Evolutionary conservation across 53 echinoderm and acorn worm species (phyloP).

Genomic region (Paracentrotus lividus): DNA sequence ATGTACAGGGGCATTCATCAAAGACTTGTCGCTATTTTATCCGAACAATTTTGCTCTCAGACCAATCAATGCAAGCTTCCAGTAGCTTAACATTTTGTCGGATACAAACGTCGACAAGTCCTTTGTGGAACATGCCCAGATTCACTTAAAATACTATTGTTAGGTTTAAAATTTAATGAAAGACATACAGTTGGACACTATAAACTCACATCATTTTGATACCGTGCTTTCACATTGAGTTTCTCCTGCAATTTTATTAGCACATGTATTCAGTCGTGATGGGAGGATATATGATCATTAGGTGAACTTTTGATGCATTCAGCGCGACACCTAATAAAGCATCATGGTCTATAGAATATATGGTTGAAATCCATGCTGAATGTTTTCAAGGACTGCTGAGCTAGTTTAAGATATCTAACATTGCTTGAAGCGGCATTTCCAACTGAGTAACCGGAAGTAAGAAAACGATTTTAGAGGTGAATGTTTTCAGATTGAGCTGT

Average conservation of each 20-base stretch:
- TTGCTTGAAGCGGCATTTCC: conserved; percentile 36
- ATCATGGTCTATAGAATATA: not conserved
- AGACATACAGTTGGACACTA: too few species aligned
- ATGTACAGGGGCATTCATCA: too few species aligned
- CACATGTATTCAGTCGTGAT: not conserved
- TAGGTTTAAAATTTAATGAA: too few species aligned
- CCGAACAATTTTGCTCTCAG: too few species aligned
- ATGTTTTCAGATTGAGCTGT: conserved; percentile 4
- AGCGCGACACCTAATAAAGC: conserved; percentile 16
- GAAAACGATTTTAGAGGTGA: not conserved
- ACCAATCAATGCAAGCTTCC: too few species aligned
- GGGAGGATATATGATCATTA: not conserved
- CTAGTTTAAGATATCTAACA: not conserved
- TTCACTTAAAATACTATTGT: too few species aligned
- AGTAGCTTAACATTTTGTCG: too few species aligned
- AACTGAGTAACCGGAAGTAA: not conserved
- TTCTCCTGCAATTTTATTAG: not conserved
- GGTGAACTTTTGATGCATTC: not conserved
- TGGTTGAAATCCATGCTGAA: not conserved
- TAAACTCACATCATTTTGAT: not conserved
- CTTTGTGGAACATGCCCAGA: too few species aligned
- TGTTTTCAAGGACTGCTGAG: not conserved
- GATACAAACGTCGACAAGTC: too few species aligned
- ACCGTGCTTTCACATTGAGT: not conserved
- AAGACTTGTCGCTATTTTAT: too few species aligned